Base-by-base conservation (phyloP, 1,140 invertebrate species). In the Drosophila nigromelanica region DNA sequence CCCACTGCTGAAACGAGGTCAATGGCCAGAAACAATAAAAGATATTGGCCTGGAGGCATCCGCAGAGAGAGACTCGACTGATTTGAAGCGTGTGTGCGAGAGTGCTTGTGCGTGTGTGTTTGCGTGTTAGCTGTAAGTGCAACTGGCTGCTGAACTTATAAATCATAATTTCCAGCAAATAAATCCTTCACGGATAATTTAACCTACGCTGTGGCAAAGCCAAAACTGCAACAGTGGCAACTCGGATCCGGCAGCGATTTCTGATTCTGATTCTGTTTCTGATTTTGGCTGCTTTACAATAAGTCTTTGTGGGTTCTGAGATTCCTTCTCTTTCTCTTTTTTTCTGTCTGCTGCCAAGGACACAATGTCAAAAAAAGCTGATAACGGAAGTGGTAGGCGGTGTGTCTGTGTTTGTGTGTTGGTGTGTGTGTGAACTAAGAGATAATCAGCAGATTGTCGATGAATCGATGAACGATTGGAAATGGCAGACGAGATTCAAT, bases 111-210 rank as follows among this genome's bases (percentile, higher is more conserved):
- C 21, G 24, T 62, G 30, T 27, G 68, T 56, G 66, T 63, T 42
- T 43, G 73, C 62, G 42, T 78, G 69, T 58, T 18, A 52, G 68
- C 37, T 78, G 75, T 54, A 62, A 74, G 64, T 77, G 73, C 45
- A 59, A 67, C 73, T 78, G 82, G 75, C 82, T 75, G 73, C 64
- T 79, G 64, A 71, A 60, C 82, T 89, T 87, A 87, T 89, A 87
- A 87, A 87, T 87, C 82, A 87, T 87, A 89, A 87, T 87, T 82
- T 79, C 76, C 64, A 83, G 80, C 78, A 89, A 89, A 87, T 87
- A 87, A 87, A 87, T 87, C 82, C 83, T 87, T 87, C 69, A 89
- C 79, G 82, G 83, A 79, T 83, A 87, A 87, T 87, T 87, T 73
- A 89, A 81, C 83, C 69, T 72, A 48, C 56, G 63, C 61, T 70